Evolutionary conservation across 2,888 invertebrate genomes (phyloP), one percentile per base, ranked within the genome.

Genomic region (Cephus pygmeus): DNA sequence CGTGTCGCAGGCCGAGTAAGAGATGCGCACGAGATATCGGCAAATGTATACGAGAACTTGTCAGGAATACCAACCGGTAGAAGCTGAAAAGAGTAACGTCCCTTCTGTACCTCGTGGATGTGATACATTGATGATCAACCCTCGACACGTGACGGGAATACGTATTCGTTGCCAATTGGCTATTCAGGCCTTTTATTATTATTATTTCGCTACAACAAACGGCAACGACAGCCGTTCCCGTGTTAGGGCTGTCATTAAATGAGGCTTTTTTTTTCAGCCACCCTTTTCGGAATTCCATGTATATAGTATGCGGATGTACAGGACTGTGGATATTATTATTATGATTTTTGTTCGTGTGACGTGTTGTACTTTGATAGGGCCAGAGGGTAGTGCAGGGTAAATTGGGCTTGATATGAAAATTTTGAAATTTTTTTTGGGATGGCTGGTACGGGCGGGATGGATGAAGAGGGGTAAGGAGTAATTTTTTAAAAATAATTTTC

Each of bases 101-200:
- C 34, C 73, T 79, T 79, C 31, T 35, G 3, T 40, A 35, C 73
- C 23, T n/a, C 31, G 69, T n/a, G 75, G 11, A 69, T 73, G 71
- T 75, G 76, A 79, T 75, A 79, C 81, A 76, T 73, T 73, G 77
- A 77, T 79, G 80, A 79, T 79, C 80, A 79, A 78, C 77, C 81
- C 79, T 76, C 69, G 78, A 74, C 80, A 81, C 82, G 81, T 83
- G 82, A 79, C 75, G 69, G n/a, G 81, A 78, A 79, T 83, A 73
- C 77, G 77, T 79, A 80, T 78, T 76, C 69, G 73, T 77, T 34
- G 33, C 11, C 74, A 23, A 74, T 36, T 74, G 74, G 74, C 74
- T 35, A 56, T 23, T 74, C 35, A 12, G 74, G 35, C 4, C 11
- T 74, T 74, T 74, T 34, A 15, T 36, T 74, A 74, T 35, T 74